Conservation (phyloP, 2,113 vertebrate species). For the Heterochromis multidens region DNA sequence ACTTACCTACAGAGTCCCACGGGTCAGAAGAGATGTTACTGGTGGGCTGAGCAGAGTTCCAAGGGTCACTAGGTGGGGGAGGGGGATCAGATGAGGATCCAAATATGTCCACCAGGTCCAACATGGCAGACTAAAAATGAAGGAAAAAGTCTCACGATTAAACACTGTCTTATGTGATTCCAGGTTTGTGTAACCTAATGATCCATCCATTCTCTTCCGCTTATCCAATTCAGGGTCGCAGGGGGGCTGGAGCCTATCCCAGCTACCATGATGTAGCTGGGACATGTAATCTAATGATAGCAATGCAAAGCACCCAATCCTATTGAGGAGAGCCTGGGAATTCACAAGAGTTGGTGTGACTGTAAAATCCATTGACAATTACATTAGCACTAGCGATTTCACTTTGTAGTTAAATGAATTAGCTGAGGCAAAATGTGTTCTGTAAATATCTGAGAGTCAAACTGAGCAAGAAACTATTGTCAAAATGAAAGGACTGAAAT, state of each 20-base stretch:
- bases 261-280: too few species aligned
- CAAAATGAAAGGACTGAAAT: not conserved
- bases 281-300: too few species aligned
- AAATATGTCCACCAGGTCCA: constrained; percentile 91
- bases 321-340: not conserved
- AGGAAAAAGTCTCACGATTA: not conserved
- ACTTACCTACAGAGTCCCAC: constrained; percentile 76
- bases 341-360: not conserved
- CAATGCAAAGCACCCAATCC: not conserved
- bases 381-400: not conserved
- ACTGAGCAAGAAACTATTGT: not conserved
- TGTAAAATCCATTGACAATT: not conserved
- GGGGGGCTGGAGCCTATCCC: too few species aligned
- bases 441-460: not conserved
- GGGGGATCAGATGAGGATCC: constrained; percentile 68
- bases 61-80: constrained; percentile 57
- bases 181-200: not conserved
- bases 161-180: not conserved
- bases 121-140: constrained; percentile 82
- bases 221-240: too few species aligned
- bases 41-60: constrained; percentile 57
- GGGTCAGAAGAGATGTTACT: constrained; percentile 60
- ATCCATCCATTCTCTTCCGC: too few species aligned
- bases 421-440: not conserved
- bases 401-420: not conserved